Evolutionary conservation across 2,797 vertebrate genomes (phyloP), one percentile per base, ranked within the genome.

Genomic region (Zalophus californianus): DNA sequence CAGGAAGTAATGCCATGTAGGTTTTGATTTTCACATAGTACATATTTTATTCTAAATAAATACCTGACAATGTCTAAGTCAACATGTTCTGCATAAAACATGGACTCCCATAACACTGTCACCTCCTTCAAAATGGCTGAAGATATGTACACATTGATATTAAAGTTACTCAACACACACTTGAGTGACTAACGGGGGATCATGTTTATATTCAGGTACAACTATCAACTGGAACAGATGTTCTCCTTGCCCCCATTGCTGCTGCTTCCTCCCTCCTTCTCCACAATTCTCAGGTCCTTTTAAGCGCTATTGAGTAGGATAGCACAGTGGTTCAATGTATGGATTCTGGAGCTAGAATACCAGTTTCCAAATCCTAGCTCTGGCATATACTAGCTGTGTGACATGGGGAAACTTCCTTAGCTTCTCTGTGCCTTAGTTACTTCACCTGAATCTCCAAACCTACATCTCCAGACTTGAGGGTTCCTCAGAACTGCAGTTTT

Each of bases 201-300:
- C 87, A 44, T 60, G 21, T 41, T 88, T 70, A 41, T 50, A 94
- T 66, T 73, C 20, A 64, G 48, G 52, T 84, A 80, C 48, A 79
- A 20, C 72, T 32, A 83, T 38, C 54, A 94, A 50, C 23, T 70
- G 32, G 25, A 84, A 91, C 13, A 62, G 50, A 66, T 75, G 10
- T 80, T 56, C 86, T 83, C 44, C 56, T 86, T 86, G n/a, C 14
- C 27, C 35, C 25, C 8, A 50, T 75, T 48, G 44, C 44, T 92
- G 56, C 48, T 92, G 15, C 56, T 83, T 85, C 21, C n/a, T 44
- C 25, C 38, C 29, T 92, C 32, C 7, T 80, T 78, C 54, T 75
- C 88, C 48, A 91, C 95, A 93, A 35, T 73, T 82, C 66, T 95
- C 75, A 73, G 20, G 23, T 92, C 23, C 44, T 94, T 93, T 97